Evolutionary conservation across 2,797 vertebrate genomes (phyloP).

Genomic region (Prunella strophiata): DNA sequence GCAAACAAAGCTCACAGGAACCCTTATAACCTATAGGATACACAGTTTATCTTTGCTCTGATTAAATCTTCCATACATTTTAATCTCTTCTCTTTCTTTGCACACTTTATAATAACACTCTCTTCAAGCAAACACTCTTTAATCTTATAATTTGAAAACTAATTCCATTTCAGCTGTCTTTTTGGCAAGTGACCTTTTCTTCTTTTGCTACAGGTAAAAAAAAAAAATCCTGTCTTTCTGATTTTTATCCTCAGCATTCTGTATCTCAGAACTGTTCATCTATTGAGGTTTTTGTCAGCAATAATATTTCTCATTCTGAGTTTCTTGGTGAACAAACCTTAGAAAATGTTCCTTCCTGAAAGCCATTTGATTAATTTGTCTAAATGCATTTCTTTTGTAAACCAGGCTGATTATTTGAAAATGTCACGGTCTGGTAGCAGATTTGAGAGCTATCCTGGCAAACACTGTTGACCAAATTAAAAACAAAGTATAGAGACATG

Average conservation of each 20-base stretch:
- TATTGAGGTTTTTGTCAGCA: conserved; percentile 68
- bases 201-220: conserved; percentile 67
- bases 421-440: conserved; percentile 67
- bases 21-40: conserved; percentile 44
- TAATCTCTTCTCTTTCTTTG: conserved; percentile 65
- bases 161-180: conserved; percentile 73
- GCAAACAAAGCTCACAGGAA: conserved; percentile 35
- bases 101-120: conserved; percentile 65
- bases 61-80: conserved; percentile 58
- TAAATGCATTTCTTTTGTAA: conserved; percentile 75
- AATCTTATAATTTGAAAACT: conserved; percentile 78
- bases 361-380: conserved; percentile 76
- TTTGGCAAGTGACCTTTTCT: conserved; percentile 74
- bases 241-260: conserved; percentile 63
- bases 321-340: conserved; percentile 51
- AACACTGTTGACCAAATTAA: conserved; percentile 51
- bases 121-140: conserved; percentile 69
- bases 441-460: conserved; percentile 63
- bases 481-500: conserved; percentile 33
- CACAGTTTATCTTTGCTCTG: conserved; percentile 59
- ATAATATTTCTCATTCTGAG: conserved; percentile 75
- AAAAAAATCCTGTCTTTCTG: conserved; percentile 31
- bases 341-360: conserved; percentile 63
- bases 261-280: conserved; percentile 63
- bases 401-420: conserved; percentile 72